Evolutionary conservation across 2,888 invertebrate species (phyloP).

Genomic region (Tenthredo distinguenda): DNA sequence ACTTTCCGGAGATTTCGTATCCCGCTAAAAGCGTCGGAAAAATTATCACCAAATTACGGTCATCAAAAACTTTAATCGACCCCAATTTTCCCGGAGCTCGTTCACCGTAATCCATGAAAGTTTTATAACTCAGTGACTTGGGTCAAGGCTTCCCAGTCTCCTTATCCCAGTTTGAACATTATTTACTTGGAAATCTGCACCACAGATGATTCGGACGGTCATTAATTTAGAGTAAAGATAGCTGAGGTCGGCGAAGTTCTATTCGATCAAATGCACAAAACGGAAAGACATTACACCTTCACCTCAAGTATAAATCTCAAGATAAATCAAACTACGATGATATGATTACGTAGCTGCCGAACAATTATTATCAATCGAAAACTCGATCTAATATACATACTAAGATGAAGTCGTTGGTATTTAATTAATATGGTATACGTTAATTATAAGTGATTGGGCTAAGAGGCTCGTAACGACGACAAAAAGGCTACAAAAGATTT

Average conservation of each 20-base stretch:
- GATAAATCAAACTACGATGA: neutral
- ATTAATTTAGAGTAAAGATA: neutral
- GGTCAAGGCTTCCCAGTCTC: conserved; percentile 26
- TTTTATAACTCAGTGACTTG: neutral
- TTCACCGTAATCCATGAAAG: neutral
- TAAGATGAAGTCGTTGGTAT: neutral
- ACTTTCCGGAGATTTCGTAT: neutral
- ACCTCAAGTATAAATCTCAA: neutral
- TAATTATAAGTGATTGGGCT: too few species aligned
- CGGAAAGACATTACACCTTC: neutral
- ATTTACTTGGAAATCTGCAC: neutral
- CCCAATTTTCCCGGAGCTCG: neutral
- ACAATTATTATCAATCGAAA: neutral
- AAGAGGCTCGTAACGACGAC: neutral
- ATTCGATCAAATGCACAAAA: neutral
- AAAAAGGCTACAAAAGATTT: neutral
- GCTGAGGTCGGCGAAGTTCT: neutral
- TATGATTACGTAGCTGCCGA: neutral
- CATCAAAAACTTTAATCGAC: conserved; percentile 26
- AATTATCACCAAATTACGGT: conserved; percentile 8
- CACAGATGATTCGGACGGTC: neutral
- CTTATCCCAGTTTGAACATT: neutral
- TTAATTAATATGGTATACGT: neutral
- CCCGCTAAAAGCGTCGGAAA: neutral
- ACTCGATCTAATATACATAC: neutral